A percentile compares a stretch with the other conserved stretches of the same genome.
phyloP scores from a whole-genome alignment of 2,888 invertebrate genomes.

The Zelleria hepariella region DNA sequence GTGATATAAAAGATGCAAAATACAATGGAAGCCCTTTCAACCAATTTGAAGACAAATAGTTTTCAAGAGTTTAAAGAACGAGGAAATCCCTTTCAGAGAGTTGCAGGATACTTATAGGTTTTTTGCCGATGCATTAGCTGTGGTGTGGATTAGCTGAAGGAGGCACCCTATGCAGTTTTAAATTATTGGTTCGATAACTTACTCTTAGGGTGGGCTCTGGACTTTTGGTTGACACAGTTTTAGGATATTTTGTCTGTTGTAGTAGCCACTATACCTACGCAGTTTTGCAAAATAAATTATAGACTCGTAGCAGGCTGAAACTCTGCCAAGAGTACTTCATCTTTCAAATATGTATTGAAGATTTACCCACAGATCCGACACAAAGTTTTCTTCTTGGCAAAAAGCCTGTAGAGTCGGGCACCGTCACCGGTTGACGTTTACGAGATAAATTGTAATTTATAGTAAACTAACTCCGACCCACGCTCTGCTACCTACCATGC shows the following conservation, averaged over 20 bases:
- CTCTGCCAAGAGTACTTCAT: too few relatives aligned
- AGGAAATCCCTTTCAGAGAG: conserved; percentile 11
- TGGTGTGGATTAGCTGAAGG: too few relatives aligned
- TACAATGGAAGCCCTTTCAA: conserved; percentile 23
- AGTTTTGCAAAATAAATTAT: too few relatives aligned
- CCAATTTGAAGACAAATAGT: conserved; percentile 40
- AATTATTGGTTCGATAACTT: too few relatives aligned
- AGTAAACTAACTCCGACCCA: background rate
- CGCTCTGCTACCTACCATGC: too few relatives aligned
- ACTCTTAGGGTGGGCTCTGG: too few relatives aligned
- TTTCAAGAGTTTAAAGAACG: conserved; percentile 20
- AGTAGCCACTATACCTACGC: too few relatives aligned
- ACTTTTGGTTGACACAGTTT: too few relatives aligned
- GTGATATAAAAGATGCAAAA: background rate
- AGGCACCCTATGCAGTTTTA: too few relatives aligned
- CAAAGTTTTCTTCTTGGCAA: too few relatives aligned
- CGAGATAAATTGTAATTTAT: conserved; percentile 13
- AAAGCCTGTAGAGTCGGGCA: background rate
- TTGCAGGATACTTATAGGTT: background rate
- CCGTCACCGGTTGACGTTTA: background rate
- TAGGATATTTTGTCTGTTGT: too few relatives aligned
- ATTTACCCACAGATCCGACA: background rate
- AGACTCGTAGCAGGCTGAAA: too few relatives aligned
- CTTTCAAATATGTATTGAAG: background rate
- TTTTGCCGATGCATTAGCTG: background rate